A percentile compares a stretch with the other conserved stretches of the same genome.
Evolutionary conservation across 2,888 invertebrate genomes (phyloP).

Genomic region (Apodemia mormo): DNA sequence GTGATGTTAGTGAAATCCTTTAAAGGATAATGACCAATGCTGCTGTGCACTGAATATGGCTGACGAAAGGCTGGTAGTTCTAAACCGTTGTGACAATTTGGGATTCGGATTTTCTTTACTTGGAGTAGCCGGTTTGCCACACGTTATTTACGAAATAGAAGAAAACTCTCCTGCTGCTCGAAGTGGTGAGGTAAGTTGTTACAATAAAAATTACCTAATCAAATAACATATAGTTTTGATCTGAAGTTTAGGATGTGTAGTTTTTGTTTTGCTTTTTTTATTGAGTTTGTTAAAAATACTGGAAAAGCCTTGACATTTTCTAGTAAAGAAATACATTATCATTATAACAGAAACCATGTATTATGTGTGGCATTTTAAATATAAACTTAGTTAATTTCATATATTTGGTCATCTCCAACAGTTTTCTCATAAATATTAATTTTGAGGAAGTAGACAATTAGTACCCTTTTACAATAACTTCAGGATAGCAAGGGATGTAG

Average conservation of each 20-base stretch:
- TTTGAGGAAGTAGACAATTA: too few species aligned
- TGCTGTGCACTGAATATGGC: conserved; percentile 86
- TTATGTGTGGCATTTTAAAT: too few species aligned
- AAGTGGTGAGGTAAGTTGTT: conserved; percentile 89
- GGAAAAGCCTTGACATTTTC: neutral
- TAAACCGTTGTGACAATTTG: conserved; percentile 92
- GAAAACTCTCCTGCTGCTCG: conserved; percentile 96
- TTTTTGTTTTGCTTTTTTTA: neutral
- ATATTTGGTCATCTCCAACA: too few species aligned
- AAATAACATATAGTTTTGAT: neutral
- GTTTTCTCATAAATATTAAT: too few species aligned
- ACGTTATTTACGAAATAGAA: conserved; percentile 95
- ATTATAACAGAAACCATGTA: too few species aligned
- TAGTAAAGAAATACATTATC: too few species aligned
- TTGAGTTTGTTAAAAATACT: neutral
- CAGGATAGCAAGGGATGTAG: too few species aligned
- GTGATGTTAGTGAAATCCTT: conserved; percentile 63
- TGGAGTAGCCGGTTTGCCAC: conserved; percentile 94
- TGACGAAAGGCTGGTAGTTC: conserved; percentile 94
- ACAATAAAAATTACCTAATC: neutral
- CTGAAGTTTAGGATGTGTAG: neutral
- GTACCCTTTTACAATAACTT: too few species aligned
- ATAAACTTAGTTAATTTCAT: too few species aligned
- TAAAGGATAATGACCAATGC: conserved; percentile 72
- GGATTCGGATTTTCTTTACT: conserved; percentile 96